Evolutionary conservation across 1,140 invertebrate genomes (phyloP).

Genomic region (Copidosoma floridanum): DNA sequence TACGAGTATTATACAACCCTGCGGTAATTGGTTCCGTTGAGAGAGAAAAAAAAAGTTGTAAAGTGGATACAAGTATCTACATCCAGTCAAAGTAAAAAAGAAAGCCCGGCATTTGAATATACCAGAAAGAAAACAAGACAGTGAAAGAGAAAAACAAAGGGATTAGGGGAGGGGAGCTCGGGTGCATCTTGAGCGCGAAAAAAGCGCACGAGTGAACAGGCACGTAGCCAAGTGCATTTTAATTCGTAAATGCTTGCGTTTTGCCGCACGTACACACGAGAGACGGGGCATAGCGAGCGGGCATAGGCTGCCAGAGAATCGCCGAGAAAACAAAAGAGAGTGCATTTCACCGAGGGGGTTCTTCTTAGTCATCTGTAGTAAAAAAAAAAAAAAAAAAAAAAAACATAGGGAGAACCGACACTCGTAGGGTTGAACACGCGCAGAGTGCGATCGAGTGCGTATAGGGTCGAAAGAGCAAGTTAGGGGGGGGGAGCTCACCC

Average conservation of each 20-base stretch:
- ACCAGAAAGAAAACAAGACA: slow-evolving; percentile 2
- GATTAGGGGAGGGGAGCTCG: too few species aligned
- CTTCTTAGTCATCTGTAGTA: slow-evolving; percentile 10
- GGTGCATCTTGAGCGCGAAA: too few species aligned
- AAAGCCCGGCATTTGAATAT: slow-evolving; percentile 14
- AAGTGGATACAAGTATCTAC: slow-evolving; percentile 3
- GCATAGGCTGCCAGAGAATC: not conserved
- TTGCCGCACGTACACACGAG: not conserved
- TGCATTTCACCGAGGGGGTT: not conserved
- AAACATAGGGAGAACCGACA: too few species aligned
- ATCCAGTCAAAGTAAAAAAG: not conserved
- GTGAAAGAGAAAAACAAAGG: not conserved
- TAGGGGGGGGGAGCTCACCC: not conserved
- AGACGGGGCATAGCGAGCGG: slow-evolving; percentile 1
- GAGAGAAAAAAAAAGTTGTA: not conserved
- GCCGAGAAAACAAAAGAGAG: slow-evolving; percentile 1
- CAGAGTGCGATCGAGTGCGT: slow-evolving; percentile 1
- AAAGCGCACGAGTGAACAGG: too few species aligned
- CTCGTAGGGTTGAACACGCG: slow-evolving; percentile 5
- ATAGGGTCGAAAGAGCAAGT: not conserved
- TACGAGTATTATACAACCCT: too few species aligned
- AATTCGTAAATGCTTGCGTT: slow-evolving; percentile 7
- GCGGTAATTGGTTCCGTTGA: not conserved
- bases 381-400: too few species aligned
- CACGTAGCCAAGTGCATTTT: slow-evolving; percentile 26